These are phyloP conservation scores for Ranitomeya variabilis DNA, from an alignment of 2,113 vertebrate genomes.

Conservation along the genomic window DNA sequence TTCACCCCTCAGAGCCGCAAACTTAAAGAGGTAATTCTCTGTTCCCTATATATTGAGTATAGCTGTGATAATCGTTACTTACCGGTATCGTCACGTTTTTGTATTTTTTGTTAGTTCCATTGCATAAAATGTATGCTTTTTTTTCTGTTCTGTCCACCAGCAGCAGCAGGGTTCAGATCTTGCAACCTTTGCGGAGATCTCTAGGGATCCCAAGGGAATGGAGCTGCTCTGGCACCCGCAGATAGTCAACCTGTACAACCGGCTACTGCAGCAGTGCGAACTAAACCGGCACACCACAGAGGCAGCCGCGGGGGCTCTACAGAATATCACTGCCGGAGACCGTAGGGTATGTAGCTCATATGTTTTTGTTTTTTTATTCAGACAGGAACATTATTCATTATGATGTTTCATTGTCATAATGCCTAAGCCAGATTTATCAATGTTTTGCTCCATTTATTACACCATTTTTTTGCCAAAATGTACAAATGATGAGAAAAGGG, in stretches of 20 bases:
- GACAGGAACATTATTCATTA: neutral
- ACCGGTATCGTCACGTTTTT: neutral
- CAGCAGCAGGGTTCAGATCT: constrained; percentile 77
- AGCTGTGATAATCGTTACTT: neutral
- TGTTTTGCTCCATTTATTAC: no score
- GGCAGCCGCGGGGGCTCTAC: constrained; percentile 86
- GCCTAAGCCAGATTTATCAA: no score
- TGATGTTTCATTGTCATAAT: no score
- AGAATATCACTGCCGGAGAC: constrained; percentile 92
- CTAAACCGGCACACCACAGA: constrained; percentile 81
- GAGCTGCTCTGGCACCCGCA: constrained; percentile 97
- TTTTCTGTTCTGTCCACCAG: neutral
- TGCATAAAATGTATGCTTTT: neutral
- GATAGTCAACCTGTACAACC: constrained; percentile 84
- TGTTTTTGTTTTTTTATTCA: neutral
- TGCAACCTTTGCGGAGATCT: constrained; percentile 83
- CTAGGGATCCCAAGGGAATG: constrained; percentile 85
- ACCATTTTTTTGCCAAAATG: no score
- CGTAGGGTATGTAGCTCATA: constrained; percentile 74
- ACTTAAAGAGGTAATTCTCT: constrained; percentile 73
- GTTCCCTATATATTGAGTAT: neutral
- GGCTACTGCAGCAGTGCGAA: constrained; percentile 82
- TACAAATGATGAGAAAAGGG: no score
- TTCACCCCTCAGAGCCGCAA: constrained; percentile 88
- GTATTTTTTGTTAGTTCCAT: neutral